Percentiles rank a stretch among this genome's conserved stretches.
Evolutionary conservation across 2,797 vertebrate species (phyloP).

Genomic region (Thamnophis elegans): DNA sequence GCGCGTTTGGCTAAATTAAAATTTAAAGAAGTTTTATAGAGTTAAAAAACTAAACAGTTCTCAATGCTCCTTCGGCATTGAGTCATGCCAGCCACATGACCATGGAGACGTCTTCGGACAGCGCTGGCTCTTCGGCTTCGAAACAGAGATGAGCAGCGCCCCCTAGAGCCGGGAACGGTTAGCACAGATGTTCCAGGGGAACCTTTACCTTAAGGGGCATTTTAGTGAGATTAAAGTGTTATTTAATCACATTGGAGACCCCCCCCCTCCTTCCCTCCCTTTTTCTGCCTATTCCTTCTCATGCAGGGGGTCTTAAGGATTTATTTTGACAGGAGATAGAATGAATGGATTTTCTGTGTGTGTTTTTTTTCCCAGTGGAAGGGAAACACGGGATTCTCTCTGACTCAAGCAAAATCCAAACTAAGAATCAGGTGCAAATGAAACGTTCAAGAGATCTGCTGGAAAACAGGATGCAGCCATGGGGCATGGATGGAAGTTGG

Average conservation of each 20-base stretch:
- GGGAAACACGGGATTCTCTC: not conserved
- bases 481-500: not conserved
- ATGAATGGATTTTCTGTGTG: not conserved
- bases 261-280: too few species aligned
- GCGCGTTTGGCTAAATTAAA: not conserved
- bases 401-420: not conserved
- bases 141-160: too few species aligned
- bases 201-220: not conserved
- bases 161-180: too few species aligned
- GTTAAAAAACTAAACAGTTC: not conserved
- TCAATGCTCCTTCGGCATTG: not conserved
- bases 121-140: too few species aligned
- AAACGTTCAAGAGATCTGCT: conserved; percentile 3
- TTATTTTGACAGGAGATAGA: not conserved
- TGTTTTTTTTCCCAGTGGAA: too few species aligned
- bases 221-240: not conserved
- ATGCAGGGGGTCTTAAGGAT: not conserved
- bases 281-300: not conserved
- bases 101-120: too few species aligned
- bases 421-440: conserved; percentile 19
- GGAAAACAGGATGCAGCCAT: not conserved
- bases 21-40: too few species aligned
- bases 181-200: too few species aligned
- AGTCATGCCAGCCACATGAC: too few species aligned
- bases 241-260: not conserved